These are phyloP conservation scores for Cheiracanthium punctorium DNA, from an alignment of 2,888 invertebrate genomes.

Conservation along the genomic window DNA sequence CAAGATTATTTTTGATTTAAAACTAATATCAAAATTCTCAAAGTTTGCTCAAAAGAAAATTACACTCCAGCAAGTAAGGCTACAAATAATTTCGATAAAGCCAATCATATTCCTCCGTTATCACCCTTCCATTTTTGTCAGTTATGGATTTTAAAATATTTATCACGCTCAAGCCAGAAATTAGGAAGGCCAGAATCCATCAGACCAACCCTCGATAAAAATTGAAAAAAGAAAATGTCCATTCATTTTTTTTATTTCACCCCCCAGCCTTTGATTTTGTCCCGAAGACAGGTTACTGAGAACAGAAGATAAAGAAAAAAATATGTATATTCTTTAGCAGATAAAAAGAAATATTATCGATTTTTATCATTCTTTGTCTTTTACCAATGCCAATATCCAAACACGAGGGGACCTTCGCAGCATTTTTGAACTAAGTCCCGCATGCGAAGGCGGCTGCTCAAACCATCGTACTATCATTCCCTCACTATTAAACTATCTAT, in stretches of 20 bases:
- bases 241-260: constrained; percentile 29
- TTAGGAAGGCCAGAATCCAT: neutral
- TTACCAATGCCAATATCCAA: constrained; percentile 59
- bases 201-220: constrained; percentile 3
- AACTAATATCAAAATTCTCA: no score
- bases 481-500: constrained; percentile 67
- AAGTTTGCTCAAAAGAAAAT: neutral
- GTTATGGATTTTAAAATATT: constrained; percentile 8
- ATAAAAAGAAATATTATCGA: constrained; percentile 61
- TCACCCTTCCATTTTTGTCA: neutral
- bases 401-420: constrained; percentile 52
- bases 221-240: constrained; percentile 26
- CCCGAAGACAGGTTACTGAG: constrained; percentile 54
- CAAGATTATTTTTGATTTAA: no score
- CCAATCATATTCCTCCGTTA: neutral
- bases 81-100: neutral
- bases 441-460: constrained; percentile 26
- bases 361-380: constrained; percentile 59
- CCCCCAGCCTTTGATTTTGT: constrained; percentile 36
- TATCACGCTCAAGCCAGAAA: constrained; percentile 9
- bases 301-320: constrained; percentile 31
- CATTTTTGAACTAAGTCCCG: constrained; percentile 14
- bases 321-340: constrained; percentile 1
- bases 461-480: constrained; percentile 52
- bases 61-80: neutral